These are phyloP conservation scores for Chiroxiphia lanceolata DNA, from an alignment of 2,797 vertebrate species.

Conservation along the genomic window DNA sequence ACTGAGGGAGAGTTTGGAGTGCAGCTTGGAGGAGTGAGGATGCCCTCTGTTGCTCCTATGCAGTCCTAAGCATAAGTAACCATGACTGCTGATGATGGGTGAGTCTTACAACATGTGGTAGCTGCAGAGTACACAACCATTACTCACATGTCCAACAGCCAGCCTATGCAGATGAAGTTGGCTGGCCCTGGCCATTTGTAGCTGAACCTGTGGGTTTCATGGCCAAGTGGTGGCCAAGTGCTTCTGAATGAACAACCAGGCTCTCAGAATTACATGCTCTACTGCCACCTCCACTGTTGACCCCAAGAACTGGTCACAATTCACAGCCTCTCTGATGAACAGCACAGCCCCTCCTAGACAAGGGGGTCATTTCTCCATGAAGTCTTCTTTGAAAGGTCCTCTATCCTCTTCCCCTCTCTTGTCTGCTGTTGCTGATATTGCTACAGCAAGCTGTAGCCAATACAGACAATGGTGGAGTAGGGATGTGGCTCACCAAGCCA, in stretches of 20 bases:
- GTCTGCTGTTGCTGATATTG: neutral
- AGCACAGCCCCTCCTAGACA: neutral
- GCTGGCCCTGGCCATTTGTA: rapidly evolving
- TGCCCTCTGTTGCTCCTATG: neutral
- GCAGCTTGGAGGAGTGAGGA: neutral
- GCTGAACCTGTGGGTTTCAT: neutral
- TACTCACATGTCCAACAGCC: neutral
- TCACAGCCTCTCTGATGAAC: neutral
- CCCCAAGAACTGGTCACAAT: neutral
- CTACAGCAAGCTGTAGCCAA: neutral
- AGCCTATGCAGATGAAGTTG: neutral
- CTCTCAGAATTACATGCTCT: neutral
- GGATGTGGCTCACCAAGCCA: neutral
- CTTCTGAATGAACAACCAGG: neutral
- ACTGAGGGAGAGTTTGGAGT: neutral
- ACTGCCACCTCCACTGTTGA: neutral
- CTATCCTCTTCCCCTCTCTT: neutral
- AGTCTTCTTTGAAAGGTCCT: neutral
- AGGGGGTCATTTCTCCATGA: neutral
- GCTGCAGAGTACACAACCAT: neutral
- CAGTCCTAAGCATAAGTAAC: neutral
- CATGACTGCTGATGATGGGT: neutral
- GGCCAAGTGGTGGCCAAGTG: neutral
- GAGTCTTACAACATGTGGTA: neutral
- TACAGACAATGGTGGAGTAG: neutral